phyloP scores from a whole-genome alignment of 2,113 vertebrate genomes.

The Egretta garzetta region DNA sequence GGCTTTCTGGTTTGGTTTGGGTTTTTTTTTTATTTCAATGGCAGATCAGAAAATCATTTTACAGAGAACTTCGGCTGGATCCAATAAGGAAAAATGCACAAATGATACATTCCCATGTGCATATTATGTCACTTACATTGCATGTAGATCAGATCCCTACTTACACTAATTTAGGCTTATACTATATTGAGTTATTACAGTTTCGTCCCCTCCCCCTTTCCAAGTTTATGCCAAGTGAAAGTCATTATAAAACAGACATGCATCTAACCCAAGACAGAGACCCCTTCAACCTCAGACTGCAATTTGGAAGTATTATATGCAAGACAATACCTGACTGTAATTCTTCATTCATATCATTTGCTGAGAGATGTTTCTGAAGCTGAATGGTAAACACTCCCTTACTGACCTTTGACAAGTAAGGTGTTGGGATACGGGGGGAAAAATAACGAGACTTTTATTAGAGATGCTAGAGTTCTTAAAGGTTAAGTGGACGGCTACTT shows the following conservation, averaged over 20 bases:
- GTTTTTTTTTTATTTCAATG: background rate
- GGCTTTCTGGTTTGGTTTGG: background rate
- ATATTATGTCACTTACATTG: background rate
- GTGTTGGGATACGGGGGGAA: background rate
- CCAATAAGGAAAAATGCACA: background rate
- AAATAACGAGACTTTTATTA: constrained; percentile 3
- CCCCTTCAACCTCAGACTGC: background rate
- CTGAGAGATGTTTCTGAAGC: constrained; percentile 7
- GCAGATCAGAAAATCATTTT: background rate
- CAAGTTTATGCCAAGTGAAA: background rate
- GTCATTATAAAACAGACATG: background rate
- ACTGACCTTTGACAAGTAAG: constrained; percentile 1
- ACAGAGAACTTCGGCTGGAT: background rate
- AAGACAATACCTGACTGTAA: background rate
- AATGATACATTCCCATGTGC: background rate
- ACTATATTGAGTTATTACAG: background rate
- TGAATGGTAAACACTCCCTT: background rate
- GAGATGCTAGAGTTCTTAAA: background rate
- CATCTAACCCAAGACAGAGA: background rate
- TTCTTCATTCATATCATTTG: background rate
- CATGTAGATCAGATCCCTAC: background rate
- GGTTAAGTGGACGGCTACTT: constrained; percentile 24
- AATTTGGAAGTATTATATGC: background rate
- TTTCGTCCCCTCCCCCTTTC: background rate
- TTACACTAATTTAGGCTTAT: background rate